These are phyloP conservation scores for Alauda arvensis DNA, from an alignment of 2,797 vertebrate species.

Conservation along the genomic window DNA sequence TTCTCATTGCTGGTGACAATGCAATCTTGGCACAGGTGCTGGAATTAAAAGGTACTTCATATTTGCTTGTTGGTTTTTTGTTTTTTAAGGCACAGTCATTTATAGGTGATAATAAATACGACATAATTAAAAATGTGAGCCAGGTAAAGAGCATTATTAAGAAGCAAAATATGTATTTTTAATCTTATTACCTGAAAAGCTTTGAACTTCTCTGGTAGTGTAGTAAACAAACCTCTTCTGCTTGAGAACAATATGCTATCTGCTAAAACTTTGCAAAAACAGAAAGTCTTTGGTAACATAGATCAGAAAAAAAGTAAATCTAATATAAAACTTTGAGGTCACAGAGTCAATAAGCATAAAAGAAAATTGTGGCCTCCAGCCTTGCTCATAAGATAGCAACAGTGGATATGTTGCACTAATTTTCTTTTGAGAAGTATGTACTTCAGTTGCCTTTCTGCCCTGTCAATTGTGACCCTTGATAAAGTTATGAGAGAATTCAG, in stretches of 20 bases:
- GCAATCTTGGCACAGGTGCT: conserved; percentile 81
- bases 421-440: neutral
- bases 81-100: neutral
- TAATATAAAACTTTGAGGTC: neutral
- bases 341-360: neutral
- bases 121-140: neutral
- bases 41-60: conserved; percentile 86
- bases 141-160: neutral
- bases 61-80: neutral
- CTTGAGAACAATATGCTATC: neutral
- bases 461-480: neutral
- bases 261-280: neutral
- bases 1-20: conserved; percentile 88
- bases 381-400: neutral
- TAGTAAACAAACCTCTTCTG: neutral
- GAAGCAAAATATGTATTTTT: neutral
- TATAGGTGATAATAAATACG: neutral
- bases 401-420: neutral
- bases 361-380: neutral
- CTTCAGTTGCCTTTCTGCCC: neutral
- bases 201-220: neutral
- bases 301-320: neutral
- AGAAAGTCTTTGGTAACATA: neutral
- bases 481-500: neutral
- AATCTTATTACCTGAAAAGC: neutral